Conservation (phyloP, 2,888 invertebrate genomes). For the Andrena chrysosceles region DNA sequence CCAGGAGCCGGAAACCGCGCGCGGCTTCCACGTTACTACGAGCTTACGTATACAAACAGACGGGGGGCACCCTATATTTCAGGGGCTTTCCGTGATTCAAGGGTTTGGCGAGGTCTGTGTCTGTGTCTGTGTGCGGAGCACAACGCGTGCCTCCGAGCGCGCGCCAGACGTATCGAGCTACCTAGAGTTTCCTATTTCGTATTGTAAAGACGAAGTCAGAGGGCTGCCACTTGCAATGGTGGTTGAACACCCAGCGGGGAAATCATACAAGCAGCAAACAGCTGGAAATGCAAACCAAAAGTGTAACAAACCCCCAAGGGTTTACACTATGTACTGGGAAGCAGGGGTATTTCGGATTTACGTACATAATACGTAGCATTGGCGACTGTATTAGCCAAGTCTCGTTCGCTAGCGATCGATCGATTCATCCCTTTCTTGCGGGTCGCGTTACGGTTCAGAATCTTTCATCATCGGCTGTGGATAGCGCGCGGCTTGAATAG, state of each 20-base stretch:
- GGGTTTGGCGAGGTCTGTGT: background rate
- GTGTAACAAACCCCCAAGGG: constrained; percentile 48
- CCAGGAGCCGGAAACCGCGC: background rate
- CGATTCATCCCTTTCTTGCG: background rate
- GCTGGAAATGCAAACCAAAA: constrained; percentile 44
- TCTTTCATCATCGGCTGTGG: background rate
- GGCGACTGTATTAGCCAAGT: constrained; percentile 15
- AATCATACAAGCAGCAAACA: constrained; percentile 46
- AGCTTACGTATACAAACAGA: constrained; percentile 21
- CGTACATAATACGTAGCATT: background rate
- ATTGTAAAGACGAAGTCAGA: constrained; percentile 23
- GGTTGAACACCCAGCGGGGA: constrained; percentile 30
- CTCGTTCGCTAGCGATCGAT: background rate
- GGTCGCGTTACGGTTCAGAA: background rate
- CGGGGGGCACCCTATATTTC: constrained; percentile 1
- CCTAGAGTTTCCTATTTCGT: background rate
- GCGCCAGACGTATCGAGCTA: constrained; percentile 14
- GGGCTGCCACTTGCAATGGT: constrained; percentile 11
- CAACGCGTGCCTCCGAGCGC: background rate
- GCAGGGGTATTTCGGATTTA: constrained; percentile 5
- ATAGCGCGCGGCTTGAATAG: background rate
- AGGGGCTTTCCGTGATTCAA: constrained; percentile 7
- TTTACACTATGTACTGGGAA: constrained; percentile 3
- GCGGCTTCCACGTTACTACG: constrained; percentile 4
- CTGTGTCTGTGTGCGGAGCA: background rate